Base-by-base conservation (phyloP, 2,888 invertebrate genomes). In the Aleiodes testaceus region DNA sequence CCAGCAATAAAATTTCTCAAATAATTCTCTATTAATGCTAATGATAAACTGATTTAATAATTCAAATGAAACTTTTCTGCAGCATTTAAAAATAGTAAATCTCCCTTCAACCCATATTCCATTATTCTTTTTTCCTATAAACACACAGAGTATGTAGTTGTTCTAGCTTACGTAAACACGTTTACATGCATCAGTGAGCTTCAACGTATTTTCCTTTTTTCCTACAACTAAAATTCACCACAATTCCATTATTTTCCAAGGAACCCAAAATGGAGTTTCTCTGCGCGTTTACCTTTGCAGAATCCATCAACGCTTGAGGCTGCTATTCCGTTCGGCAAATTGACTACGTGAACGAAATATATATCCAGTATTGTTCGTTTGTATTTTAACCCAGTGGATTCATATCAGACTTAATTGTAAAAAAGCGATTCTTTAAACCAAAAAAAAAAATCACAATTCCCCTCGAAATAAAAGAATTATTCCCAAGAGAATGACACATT, bases 271-370 rank as follows among this genome's bases (percentile, higher is more conserved):
- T 59, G 59, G 18, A n/a, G 18, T 59, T 42, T 11, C 53, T 30
- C 20, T 22, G 22, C 26, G 11, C 18, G 12, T 63, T 63, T 63
- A 63, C 18, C 47, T 22, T 18, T 30, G 47, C 42, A 61, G 42
- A 72, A 74, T 74, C 70, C 74, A 74, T 72, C 74, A 72, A 67
- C 52, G 66, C 30, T 59, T 22, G 52, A 72, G 75, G 73, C 75
- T 72, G 74, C 79, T 79, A 79, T 81, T 78, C 77, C 74, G 65
- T 66, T 71, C 36, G 70, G 75, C 78, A 82, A 84, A 84, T 83
- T 83, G 82, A 83, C 81, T 83, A 83, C 83, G 83, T 83, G 84
- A 80, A 79, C 79, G 82, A 82, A 84, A 83, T 84, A 83, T 79
- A 70, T 61, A 66, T 61, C 44, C 16, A 16, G 11, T 3, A 18